Percentiles rank a stretch among this genome's conserved stretches.
Evolutionary conservation across 2,888 invertebrate genomes (phyloP).

Genomic region (Cataglyphis livida): DNA sequence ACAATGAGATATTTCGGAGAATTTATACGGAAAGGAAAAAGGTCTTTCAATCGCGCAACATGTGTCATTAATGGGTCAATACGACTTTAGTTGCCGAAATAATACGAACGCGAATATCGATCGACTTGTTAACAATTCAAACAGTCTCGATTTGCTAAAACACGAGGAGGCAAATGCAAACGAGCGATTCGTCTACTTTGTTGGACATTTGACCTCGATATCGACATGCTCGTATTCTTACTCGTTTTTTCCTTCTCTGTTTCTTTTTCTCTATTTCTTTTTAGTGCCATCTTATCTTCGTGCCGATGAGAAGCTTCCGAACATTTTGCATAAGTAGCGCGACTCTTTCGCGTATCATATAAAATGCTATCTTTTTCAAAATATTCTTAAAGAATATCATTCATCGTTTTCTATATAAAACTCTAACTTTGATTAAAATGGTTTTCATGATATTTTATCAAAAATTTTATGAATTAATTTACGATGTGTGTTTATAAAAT

Average conservation of each 20-base stretch:
- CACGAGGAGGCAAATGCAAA: conserved; percentile 57
- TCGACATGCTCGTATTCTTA: conserved; percentile 44
- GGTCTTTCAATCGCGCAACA: neutral
- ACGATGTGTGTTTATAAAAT: neutral
- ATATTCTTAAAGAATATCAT: neutral
- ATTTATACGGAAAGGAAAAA: neutral
- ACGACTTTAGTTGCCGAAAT: neutral
- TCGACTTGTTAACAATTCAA: conserved; percentile 10
- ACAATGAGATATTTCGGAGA: neutral
- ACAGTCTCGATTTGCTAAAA: conserved; percentile 22
- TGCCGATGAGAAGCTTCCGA: conserved; percentile 61
- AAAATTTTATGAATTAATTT: neutral
- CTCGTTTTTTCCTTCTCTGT: neutral
- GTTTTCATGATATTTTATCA: neutral
- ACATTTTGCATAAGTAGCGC: conserved; percentile 72
- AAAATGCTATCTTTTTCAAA: conserved; percentile 64
- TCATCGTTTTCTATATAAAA: neutral
- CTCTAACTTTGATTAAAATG: neutral
- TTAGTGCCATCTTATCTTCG: conserved; percentile 11
- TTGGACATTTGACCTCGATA: conserved; percentile 77
- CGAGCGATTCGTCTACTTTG: conserved; percentile 68
- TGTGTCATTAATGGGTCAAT: conserved; percentile 11
- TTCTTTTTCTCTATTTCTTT: neutral
- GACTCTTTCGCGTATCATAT: conserved; percentile 66
- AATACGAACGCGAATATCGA: conserved; percentile 32